Base-by-base conservation (phyloP, 2,797 vertebrate genomes). In the Macropus fuliginosus region DNA sequence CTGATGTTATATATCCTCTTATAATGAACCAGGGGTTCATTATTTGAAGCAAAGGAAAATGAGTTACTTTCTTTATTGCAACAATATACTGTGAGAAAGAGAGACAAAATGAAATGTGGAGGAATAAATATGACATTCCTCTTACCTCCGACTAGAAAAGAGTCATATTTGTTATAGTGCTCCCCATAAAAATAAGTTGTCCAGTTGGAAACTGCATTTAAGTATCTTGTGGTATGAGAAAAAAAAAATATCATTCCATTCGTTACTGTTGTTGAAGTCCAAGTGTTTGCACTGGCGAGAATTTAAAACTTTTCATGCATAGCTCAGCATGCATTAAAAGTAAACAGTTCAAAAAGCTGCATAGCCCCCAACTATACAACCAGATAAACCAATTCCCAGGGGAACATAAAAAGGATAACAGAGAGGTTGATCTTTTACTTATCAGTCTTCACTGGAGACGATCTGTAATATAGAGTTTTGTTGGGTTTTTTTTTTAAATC, bases 161-260 rank as follows among this genome's bases (percentile, higher is more conserved):
- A 93, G 11, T 54, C 40, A 59, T 54, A 11, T 56, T 74, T 95
- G 81, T 95, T 95, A 94, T 57, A 97, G 57, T 94, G 89, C 91
- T 91, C 3, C 13, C 74, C 0, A n/a, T 56, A 97, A 91, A 55
- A 90, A 92, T 98, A 98, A 98, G 95, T 93, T 95, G 31, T 55
- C 91, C 96, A 97, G 97, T 90, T 97, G 91, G 98, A 98, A 98
- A 97, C n/a, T 62, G 5, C 89, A 94, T 97, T 96, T 97, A 95
- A 98, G 96, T 97, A 94, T 98, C 97, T 98, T 97, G 92, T 50
- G 91, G 0, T 29, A 31, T 81, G 94, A 46, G 4, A 56, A 12
- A 56, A 57, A 57, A 56, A 56, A 29, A 74, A 81, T 3, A 6
- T 1, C 62, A 98, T 46, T 94, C 97, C 96, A 74, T 40, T 21